Base-by-base conservation (phyloP, 2,888 invertebrate species). In the Cecidostiba fungosa region DNA sequence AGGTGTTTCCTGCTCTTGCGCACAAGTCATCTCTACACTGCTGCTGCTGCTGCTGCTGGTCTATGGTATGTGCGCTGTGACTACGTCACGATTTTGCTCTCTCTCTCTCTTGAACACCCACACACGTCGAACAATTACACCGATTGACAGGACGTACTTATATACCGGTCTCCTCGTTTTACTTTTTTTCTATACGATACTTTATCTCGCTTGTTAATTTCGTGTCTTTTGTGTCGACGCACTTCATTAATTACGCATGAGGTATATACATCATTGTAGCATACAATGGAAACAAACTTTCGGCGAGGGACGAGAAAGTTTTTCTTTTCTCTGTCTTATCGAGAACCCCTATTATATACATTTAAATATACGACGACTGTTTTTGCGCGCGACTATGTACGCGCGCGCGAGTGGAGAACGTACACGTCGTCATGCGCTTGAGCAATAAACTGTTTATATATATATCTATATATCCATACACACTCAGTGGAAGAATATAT, bases 1-100 rank as follows among this genome's bases (percentile, higher is more conserved):
- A 91, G 91, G 91, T 91, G 88, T 88, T 87, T 79, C 88, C 88
- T 89, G 91, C 90, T 89, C 91, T 89, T 90, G 91, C 91, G 91
- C 91, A 91, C 88, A 88, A 84, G 69, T 87, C 88, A 81, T 88
- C 86, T 85, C 87, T 12, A n/a, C 32, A 10, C 23, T 12, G 47
- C 43, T 6, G 23, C 19, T 50, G 16, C 19, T 19, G 19, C 50
- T 59, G n/a, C 54, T 59, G 54, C 10, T 59, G n/a, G 54, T 23
- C 54, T 59, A 59, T n/a, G 39, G 66, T 66, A 59, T 36, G 59
- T 50, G 62, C 39, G n/a, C n/a, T n/a, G n/a, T n/a, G 32, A 5
- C 86, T 85, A 87, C 87, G 86, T 88, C 88, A 88, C 85, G 85
- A 54, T 79, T 70, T 70, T n/a, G 29, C 26, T 32, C 32, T 69